Base-by-base conservation (phyloP, 2,888 invertebrate genomes). In the Pachycephus smyrnensis region DNA sequence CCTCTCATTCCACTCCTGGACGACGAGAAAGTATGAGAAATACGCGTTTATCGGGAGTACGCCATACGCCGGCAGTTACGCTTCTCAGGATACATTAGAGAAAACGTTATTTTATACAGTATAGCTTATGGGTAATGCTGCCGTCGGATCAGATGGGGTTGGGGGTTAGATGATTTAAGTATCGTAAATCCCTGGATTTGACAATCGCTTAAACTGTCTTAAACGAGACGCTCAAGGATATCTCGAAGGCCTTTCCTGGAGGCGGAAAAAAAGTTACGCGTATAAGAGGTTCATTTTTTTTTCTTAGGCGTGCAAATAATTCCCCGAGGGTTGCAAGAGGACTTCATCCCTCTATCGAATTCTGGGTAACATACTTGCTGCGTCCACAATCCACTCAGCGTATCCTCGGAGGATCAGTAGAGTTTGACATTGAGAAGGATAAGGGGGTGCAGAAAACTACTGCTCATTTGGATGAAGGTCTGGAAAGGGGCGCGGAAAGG, bases 21-120 rank as follows among this genome's bases (percentile, higher is more conserved):
- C 55, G 23, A 55, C 15, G 15, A 15, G 40, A 40, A 23, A 4
- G 15, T 40, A 40, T 23, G 23, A 55, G 23, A 55, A 55, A 55
- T 23, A 2, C 55, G 23, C 55, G 55, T 23, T 55, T 55, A 55
- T 55, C 55, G 15, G 15, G 40, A 40, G 6, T 15, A 75, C 23
- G 76, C 30, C 76, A 37, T 68, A 73, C 68, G 55, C 55, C 71
- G 77, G 76, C n/a, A 77, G 75, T 74, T 55, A 31, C 30, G n/a
- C 37, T 15, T 23, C 73, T 77, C 68, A 30, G 74, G 23, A 71
- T 71, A 31, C 71, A 71, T 71, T 71, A 71, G 71, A 71, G 71
- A 33, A 31, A 71, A 71, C 12, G 71, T 71, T 71, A 33, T 33
- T 71, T 33, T 12, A 71, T 71, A 31, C 15, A 4, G 31, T 33